Conservation (phyloP, 1,140 invertebrate species). For the Latrodectus geometricus region DNA sequence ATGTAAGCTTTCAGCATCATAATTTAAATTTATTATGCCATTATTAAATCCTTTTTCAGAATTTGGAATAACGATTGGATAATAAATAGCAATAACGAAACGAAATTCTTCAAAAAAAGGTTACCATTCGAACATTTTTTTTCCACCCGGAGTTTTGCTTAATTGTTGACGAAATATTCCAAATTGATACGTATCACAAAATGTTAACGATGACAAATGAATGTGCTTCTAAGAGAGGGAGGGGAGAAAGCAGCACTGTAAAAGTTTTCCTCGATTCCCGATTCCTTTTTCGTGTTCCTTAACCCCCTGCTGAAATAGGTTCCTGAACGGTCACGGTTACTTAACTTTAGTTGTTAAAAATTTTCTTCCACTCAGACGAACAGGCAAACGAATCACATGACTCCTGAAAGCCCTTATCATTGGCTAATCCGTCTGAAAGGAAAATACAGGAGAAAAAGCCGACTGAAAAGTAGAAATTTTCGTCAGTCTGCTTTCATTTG, state of each 20-base stretch:
- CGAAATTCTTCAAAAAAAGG: too few relatives aligned
- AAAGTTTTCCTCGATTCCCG: neutral
- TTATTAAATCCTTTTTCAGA: too few relatives aligned
- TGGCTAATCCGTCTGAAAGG: slow-evolving; percentile 24
- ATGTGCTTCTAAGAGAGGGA: neutral
- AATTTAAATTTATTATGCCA: too few relatives aligned
- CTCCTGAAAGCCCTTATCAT: slow-evolving; percentile 21
- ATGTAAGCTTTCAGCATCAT: too few relatives aligned
- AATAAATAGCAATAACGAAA: too few relatives aligned
- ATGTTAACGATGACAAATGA: slow-evolving; percentile 53
- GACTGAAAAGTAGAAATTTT: slow-evolving; percentile 4
- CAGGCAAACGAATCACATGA: slow-evolving; percentile 43
- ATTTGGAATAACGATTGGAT: too few relatives aligned
- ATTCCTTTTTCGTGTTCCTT: slow-evolving; percentile 8
- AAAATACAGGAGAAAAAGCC: neutral
- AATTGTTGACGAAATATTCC: slow-evolving; percentile 21
- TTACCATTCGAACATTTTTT: too few relatives aligned
- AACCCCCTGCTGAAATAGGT: slow-evolving; percentile 11
- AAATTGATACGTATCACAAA: slow-evolving; percentile 31
- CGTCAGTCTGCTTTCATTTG: slow-evolving; percentile 28
- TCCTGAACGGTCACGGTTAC: slow-evolving; percentile 43
- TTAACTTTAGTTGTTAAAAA: slow-evolving; percentile 45
- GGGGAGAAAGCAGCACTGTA: neutral
- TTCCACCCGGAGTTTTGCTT: neutral
- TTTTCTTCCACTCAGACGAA: slow-evolving; percentile 35